Evolutionary conservation across 2,113 vertebrate species (phyloP).

Genomic region (Manacus vitellinus): DNA sequence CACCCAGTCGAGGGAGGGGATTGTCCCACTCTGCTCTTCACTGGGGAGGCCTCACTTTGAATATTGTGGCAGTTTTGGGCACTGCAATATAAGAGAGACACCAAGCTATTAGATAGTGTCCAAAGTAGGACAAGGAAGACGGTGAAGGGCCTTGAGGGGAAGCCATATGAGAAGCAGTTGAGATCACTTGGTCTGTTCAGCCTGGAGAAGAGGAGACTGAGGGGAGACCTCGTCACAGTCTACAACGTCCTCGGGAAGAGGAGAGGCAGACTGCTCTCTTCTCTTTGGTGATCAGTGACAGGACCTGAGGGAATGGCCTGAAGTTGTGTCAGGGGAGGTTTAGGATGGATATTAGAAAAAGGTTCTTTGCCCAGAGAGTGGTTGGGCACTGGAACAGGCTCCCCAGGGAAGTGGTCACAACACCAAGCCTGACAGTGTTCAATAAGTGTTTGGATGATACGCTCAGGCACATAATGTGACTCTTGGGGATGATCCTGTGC

Average conservation of each 20-base stretch:
- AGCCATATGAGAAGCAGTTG: not conserved
- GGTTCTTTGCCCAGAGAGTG: not conserved
- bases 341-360: not conserved
- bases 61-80: not conserved
- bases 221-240: not conserved
- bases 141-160: not conserved
- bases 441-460: not conserved
- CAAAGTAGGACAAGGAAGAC: not conserved
- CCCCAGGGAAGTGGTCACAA: not conserved
- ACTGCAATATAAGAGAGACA: not conserved
- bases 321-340: not conserved
- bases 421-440: not conserved
- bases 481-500: not conserved
- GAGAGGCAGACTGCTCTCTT: not conserved
- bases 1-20: not conserved
- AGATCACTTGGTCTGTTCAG: not conserved
- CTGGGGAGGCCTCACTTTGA: not conserved
- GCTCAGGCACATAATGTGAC: not conserved
- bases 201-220: not conserved
- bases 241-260: not conserved
- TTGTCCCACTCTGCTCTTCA: not conserved
- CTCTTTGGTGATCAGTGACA: not conserved
- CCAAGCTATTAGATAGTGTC: not conserved
- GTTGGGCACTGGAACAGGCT: not conserved
- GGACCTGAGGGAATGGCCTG: not conserved